phyloP scores from a whole-genome alignment of 2,113 vertebrate species.

The Anseranas semipalmata region DNA sequence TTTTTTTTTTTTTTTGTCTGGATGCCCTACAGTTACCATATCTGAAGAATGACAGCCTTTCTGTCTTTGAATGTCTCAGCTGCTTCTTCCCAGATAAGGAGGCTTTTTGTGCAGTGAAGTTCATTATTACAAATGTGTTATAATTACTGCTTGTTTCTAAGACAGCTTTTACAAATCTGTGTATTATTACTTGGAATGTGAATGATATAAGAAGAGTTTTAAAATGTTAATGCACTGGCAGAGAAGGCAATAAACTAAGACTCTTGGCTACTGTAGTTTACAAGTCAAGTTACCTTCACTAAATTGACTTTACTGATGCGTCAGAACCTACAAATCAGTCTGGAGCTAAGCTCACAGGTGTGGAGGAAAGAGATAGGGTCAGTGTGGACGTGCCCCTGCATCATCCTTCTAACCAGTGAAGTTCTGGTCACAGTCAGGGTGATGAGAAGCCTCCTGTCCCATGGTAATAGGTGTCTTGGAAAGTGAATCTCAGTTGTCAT shows the following conservation, averaged over 20 bases:
- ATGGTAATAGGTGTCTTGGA: neutral
- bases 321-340: neutral
- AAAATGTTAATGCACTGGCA: neutral
- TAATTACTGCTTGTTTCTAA: neutral
- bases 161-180: neutral
- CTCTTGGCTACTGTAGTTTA: neutral
- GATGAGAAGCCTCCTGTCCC: fast-evolving
- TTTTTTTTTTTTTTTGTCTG: neutral
- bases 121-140: neutral
- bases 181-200: neutral
- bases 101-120: neutral
- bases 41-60: neutral
- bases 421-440: neutral
- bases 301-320: neutral
- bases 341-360: neutral
- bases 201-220: neutral
- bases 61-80: neutral
- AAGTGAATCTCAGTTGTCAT: neutral
- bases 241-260: neutral
- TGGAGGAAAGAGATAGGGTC: neutral
- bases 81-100: neutral
- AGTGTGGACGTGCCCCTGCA: neutral
- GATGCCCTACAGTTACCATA: neutral
- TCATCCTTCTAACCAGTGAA: neutral
- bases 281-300: neutral